A percentile compares a stretch with the other conserved stretches of the same genome.
phyloP scores from a whole-genome alignment of 2,888 invertebrate genomes.

The Callinectes sapidus region DNA sequence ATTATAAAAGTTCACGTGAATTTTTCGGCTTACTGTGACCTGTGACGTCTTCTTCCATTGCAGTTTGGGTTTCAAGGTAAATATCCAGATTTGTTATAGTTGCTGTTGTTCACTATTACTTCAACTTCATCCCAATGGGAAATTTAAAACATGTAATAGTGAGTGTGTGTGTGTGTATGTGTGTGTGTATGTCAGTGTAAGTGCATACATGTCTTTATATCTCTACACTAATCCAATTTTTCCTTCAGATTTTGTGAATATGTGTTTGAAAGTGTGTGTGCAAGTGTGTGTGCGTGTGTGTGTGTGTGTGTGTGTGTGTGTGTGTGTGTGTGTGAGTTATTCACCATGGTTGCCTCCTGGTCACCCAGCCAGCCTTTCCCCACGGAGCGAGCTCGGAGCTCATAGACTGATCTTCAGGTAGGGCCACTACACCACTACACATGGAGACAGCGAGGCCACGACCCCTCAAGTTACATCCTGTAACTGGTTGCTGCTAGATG shows the following conservation, averaged over 20 bases:
- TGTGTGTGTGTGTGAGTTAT: not conserved
- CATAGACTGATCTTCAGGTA: too few relatives aligned
- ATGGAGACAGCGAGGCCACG: too few relatives aligned
- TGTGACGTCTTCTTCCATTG: not conserved
- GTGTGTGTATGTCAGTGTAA: not conserved
- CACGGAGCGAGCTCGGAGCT: too few relatives aligned
- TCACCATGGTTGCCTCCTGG: too few relatives aligned
- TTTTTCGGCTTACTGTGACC: not conserved
- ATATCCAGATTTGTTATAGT: not conserved
- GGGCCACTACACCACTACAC: too few relatives aligned
- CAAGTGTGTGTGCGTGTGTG: not conserved
- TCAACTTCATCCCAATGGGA: too few relatives aligned
- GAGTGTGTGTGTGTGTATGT: constrained; percentile 3
- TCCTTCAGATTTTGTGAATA: too few relatives aligned
- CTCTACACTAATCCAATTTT: not conserved
- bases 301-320: constrained; percentile 7
- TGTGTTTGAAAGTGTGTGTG: too few relatives aligned
- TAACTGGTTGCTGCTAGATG: too few relatives aligned
- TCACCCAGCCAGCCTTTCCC: too few relatives aligned
- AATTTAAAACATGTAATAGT: too few relatives aligned
- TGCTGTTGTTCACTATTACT: not conserved
- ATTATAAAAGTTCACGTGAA: not conserved
- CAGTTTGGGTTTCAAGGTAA: not conserved
- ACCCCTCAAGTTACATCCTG: too few relatives aligned
- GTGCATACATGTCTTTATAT: not conserved